Evolutionary conservation across 2,888 invertebrate species (phyloP).

Genomic region (Apamea anceps): DNA sequence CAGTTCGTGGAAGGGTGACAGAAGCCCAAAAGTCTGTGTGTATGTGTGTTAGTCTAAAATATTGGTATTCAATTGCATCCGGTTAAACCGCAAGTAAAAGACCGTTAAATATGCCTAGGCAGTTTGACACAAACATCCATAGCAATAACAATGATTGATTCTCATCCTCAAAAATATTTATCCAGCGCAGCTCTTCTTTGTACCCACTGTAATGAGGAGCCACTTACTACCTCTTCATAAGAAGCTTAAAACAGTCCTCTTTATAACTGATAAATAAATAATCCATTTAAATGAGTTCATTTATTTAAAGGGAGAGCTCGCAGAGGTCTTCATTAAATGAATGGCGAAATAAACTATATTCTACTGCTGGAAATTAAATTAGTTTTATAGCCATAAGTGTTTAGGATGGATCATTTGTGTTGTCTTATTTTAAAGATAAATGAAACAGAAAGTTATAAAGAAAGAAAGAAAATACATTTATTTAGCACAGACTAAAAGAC

Average conservation of each 20-base stretch:
- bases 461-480: too few relatives aligned
- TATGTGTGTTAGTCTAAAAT: too few relatives aligned
- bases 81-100: background rate
- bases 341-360: conserved; percentile 27
- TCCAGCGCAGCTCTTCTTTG: background rate
- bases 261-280: conserved; percentile 32
- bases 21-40: background rate
- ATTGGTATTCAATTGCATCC: too few relatives aligned
- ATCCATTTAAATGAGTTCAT: conserved; percentile 16
- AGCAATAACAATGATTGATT: background rate
- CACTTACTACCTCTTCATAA: background rate
- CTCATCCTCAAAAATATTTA: background rate
- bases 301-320: conserved; percentile 36
- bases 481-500: too few relatives aligned
- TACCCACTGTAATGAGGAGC: background rate
- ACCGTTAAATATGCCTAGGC: too few relatives aligned
- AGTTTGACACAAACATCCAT: background rate
- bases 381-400: conserved; percentile 12
- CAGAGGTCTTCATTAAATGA: conserved; percentile 38
- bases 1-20: too few relatives aligned
- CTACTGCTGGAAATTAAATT: conserved; percentile 28
- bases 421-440: background rate
- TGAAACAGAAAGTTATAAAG: too few relatives aligned
- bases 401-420: background rate
- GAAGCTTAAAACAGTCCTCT: conserved; percentile 22